These are phyloP conservation scores for Champsocephalus esox DNA, from an alignment of 2,797 vertebrate species.

Conservation along the genomic window DNA sequence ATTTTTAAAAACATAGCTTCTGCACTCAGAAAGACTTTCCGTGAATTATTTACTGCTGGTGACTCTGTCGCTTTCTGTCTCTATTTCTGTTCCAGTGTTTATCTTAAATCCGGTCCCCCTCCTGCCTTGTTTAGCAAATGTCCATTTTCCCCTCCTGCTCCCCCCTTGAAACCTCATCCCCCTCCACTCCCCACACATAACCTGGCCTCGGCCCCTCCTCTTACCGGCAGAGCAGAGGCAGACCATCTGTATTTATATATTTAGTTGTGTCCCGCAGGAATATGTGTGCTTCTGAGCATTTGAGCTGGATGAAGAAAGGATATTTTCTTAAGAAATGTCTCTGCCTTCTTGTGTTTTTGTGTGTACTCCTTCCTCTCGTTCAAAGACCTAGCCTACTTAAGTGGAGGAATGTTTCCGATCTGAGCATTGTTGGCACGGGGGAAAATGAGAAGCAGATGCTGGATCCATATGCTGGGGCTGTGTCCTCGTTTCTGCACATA, in stretches of 20 bases:
- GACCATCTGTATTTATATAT: constrained; percentile 54
- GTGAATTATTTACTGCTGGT: constrained; percentile 64
- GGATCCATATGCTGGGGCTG: constrained; percentile 60
- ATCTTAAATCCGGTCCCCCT: constrained; percentile 45
- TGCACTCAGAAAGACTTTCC: constrained; percentile 31
- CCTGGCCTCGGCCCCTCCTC: constrained; percentile 31
- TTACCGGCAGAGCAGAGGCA: constrained; percentile 33
- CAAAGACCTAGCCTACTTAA: constrained; percentile 60
- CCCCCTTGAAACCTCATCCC: constrained; percentile 36
- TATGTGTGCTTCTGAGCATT: constrained; percentile 41
- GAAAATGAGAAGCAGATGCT: constrained; percentile 84
- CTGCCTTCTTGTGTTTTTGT: constrained; percentile 50
- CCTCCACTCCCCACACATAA: constrained; percentile 37
- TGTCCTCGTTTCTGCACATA: constrained; percentile 63
- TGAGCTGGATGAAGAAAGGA: constrained; percentile 48
- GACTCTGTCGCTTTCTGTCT: constrained; percentile 37
- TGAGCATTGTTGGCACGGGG: constrained; percentile 65
- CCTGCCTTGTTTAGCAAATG: constrained; percentile 47
- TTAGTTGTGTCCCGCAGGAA: constrained; percentile 37
- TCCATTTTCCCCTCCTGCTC: constrained; percentile 28
- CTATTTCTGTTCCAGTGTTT: constrained; percentile 60
- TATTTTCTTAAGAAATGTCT: constrained; percentile 54
- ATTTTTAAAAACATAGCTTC: constrained; percentile 41
- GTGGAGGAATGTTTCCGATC: constrained; percentile 77
- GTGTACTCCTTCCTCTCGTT: constrained; percentile 60